Percentiles rank a stretch among this genome's conserved stretches.
phyloP scores from a whole-genome alignment of 2,888 invertebrate genomes.

The Rhagophthalmus giganteus region DNA sequence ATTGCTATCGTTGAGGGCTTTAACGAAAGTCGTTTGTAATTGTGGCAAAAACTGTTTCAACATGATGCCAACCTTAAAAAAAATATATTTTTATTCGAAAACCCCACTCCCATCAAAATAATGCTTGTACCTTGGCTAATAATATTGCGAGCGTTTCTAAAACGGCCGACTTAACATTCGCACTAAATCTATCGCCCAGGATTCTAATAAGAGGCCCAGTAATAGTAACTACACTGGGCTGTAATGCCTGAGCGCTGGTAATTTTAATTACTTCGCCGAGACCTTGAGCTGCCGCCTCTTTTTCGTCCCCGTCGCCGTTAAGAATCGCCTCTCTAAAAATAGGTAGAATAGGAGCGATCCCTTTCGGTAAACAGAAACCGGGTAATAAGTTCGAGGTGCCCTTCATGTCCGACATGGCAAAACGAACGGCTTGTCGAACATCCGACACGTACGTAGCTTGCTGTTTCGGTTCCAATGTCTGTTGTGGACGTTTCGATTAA shows the following conservation, averaged over 20 bases:
- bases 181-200: slow-evolving; percentile 91
- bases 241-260: slow-evolving; percentile 84
- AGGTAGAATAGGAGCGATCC: slow-evolving; percentile 87
- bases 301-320: slow-evolving; percentile 92
- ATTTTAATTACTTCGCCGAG: slow-evolving; percentile 77
- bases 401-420: slow-evolving; percentile 84
- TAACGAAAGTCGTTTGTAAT: slow-evolving; percentile 96
- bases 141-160: slow-evolving; percentile 90
- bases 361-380: slow-evolving; percentile 92
- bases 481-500: slow-evolving; percentile 34
- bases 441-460: slow-evolving; percentile 86
- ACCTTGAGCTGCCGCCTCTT: slow-evolving; percentile 93
- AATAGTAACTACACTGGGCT: slow-evolving; percentile 95
- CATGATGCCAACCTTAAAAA: slow-evolving; percentile 83
- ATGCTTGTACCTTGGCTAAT: slow-evolving; percentile 89
- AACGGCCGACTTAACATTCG: slow-evolving; percentile 94
- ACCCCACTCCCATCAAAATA: no score
- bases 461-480: slow-evolving; percentile 80
- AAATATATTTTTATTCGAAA: slow-evolving; percentile 6
- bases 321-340: slow-evolving; percentile 96
- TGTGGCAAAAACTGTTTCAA: slow-evolving; percentile 98
- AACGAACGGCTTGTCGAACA: slow-evolving; percentile 89
- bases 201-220: slow-evolving; percentile 98
- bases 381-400: slow-evolving; percentile 73
- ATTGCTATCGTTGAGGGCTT: slow-evolving; percentile 89